Percentiles rank a stretch among this genome's conserved stretches.
phyloP scores from a whole-genome alignment of 2,113 vertebrate species.

The Ia io region DNA sequence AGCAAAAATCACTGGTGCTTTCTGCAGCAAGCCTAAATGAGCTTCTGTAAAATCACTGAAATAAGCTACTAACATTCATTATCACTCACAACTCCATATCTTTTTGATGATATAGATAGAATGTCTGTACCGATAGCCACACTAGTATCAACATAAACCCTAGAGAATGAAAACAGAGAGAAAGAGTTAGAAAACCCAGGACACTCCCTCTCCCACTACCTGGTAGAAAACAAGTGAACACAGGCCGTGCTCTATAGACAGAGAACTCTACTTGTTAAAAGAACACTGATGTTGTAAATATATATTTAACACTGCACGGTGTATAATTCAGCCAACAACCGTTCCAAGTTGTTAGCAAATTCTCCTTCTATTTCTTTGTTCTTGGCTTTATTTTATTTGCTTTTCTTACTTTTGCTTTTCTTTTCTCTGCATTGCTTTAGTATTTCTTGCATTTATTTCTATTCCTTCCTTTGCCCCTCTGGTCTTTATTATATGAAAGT shows the following conservation, averaged over 20 bases:
- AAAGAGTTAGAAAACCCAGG: background rate
- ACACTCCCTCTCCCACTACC: background rate
- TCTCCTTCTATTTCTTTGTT: conserved; percentile 20
- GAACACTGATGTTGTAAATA: background rate
- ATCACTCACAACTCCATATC: background rate
- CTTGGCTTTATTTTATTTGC: background rate
- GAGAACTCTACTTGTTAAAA: background rate
- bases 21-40: background rate
- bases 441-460: background rate
- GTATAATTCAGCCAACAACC: background rate
- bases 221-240: conserved; percentile 29
- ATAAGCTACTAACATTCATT: background rate
- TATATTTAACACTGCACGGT: background rate
- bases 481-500: conserved; percentile 13
- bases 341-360: background rate
- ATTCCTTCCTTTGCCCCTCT: background rate
- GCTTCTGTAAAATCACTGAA: background rate
- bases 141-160: background rate
- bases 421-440: background rate
- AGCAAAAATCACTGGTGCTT: background rate
- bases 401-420: background rate
- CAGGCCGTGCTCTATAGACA: background rate
- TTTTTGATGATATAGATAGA: background rate
- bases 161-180: background rate
- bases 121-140: background rate